Evolutionary conservation across 2,113 vertebrate species (phyloP).

Genomic region (Dipodomys stephensi): DNA sequence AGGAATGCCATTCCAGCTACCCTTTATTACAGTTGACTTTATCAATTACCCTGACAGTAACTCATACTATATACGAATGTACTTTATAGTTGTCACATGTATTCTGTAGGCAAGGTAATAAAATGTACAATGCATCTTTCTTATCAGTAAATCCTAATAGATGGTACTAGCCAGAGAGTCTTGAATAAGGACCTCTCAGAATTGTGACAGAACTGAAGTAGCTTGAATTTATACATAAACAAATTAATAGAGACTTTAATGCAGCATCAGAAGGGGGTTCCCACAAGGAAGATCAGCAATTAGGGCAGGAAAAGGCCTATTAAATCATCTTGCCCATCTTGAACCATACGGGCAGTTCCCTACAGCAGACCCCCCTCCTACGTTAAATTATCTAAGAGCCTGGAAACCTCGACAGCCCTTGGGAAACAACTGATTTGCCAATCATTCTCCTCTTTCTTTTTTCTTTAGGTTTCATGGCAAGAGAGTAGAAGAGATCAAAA

Average conservation of each 20-base stretch:
- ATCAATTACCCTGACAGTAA: constrained; percentile 78
- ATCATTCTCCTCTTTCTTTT: constrained; percentile 23
- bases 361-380: constrained; percentile 42
- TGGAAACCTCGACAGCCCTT: constrained; percentile 1
- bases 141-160: constrained; percentile 69
- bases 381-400: constrained; percentile 61
- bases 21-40: constrained; percentile 71
- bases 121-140: constrained; percentile 66
- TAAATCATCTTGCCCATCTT: constrained; percentile 60
- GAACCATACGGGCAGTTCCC: constrained; percentile 12
- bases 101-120: constrained; percentile 72
- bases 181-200: constrained; percentile 49
- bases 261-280: constrained; percentile 53
- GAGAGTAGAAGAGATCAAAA: background rate
- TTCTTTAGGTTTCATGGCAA: constrained; percentile 46
- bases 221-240: constrained; percentile 75
- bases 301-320: constrained; percentile 52
- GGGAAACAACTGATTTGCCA: constrained; percentile 37
- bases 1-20: constrained; percentile 39
- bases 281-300: constrained; percentile 70
- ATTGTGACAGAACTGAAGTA: constrained; percentile 34
- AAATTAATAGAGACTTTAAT: constrained; percentile 77
- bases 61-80: constrained; percentile 60
- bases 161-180: constrained; percentile 37
- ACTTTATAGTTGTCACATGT: constrained; percentile 71